Percentiles rank a stretch among this genome's conserved stretches.
Conservation (phyloP, 1,140 invertebrate genomes). For the Euura saliciscinereae region DNA sequence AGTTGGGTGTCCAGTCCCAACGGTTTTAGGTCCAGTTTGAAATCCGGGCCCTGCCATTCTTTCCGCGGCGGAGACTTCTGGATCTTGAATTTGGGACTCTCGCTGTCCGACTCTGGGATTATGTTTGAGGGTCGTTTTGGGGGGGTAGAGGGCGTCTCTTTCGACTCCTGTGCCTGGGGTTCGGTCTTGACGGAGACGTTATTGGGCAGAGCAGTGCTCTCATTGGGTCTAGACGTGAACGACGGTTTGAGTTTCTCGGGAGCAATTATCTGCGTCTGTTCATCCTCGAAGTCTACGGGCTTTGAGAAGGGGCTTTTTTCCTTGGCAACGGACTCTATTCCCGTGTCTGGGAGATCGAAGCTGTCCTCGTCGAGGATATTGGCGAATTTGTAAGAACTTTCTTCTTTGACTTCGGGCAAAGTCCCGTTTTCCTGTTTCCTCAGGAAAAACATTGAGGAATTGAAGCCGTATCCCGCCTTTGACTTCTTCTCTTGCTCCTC, state of each 20-base stretch:
- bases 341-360: neutral
- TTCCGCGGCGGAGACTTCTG: neutral
- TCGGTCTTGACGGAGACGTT: neutral
- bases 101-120: neutral
- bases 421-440: neutral
- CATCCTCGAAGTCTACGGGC: neutral
- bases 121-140: neutral
- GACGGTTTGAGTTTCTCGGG: neutral
- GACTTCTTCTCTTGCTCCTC: neutral
- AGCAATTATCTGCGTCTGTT: neutral
- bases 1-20: conserved; percentile 27
- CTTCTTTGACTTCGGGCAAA: neutral
- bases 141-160: neutral
- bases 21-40: conserved; percentile 28
- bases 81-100: neutral
- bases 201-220: neutral
- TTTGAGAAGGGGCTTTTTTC: neutral
- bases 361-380: neutral
- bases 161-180: neutral
- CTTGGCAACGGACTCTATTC: neutral
- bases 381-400: neutral
- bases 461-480: neutral
- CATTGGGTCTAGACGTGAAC: neutral
- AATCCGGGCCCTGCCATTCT: conserved; percentile 26
- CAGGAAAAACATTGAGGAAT: neutral